A percentile compares a stretch with the other conserved stretches of the same genome.
These are phyloP conservation scores for Orycteropus afer DNA, from an alignment of 2,113 vertebrate species.

Conservation along the genomic window DNA sequence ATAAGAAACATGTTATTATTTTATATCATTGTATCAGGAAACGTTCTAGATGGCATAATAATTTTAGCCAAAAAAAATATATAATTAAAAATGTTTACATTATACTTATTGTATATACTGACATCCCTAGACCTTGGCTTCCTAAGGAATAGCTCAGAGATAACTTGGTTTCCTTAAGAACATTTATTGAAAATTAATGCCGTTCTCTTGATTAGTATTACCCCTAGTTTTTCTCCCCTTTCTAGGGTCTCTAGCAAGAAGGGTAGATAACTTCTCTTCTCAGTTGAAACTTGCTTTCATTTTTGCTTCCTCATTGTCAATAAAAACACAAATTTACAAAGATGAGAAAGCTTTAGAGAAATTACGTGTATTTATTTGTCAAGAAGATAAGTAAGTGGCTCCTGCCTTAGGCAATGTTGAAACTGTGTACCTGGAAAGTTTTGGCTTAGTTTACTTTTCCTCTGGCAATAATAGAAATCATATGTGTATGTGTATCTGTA, in stretches of 20 bases:
- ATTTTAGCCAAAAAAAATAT: neutral
- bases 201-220: neutral
- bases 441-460: neutral
- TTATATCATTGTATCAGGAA: neutral
- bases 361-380: neutral
- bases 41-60: neutral
- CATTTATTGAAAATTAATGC: neutral
- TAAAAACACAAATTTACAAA: neutral
- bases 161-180: neutral
- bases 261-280: neutral
- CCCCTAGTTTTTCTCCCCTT: neutral
- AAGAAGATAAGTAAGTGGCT: neutral
- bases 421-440: neutral
- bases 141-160: neutral
- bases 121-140: neutral
- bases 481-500: neutral
- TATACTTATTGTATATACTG: neutral
- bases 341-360: neutral
- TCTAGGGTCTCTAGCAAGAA: neutral
- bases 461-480: constrained; percentile 13
- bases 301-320: neutral
- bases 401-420: neutral
- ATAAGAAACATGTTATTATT: neutral
- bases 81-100: neutral
- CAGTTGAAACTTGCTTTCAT: neutral